phyloP scores from a whole-genome alignment of 2,888 invertebrate species.

The Clepsis dumicolana region DNA sequence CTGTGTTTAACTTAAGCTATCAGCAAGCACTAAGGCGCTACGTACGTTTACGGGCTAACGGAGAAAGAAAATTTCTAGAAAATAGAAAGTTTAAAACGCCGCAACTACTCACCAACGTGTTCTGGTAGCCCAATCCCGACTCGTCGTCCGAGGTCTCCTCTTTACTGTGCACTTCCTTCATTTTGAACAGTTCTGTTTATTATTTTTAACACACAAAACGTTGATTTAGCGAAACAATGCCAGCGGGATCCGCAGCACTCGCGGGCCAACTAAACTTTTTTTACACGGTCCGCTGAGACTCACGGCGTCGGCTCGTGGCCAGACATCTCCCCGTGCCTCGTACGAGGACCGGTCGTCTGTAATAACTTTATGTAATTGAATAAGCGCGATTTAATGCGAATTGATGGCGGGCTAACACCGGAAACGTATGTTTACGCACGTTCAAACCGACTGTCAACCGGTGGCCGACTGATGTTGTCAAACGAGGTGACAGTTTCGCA shows the following conservation, averaged over 20 bases:
- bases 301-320: constrained; percentile 63
- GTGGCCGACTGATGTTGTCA: constrained; percentile 72
- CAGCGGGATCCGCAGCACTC: constrained; percentile 46
- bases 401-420: constrained; percentile 66
- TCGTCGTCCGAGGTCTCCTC: constrained; percentile 86
- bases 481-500: constrained; percentile 60
- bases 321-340: constrained; percentile 64
- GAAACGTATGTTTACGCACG: constrained; percentile 63
- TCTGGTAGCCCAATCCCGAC: constrained; percentile 89
- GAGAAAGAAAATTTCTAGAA: constrained; percentile 59
- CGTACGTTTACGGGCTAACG: not conserved
- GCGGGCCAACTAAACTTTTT: constrained; percentile 46
- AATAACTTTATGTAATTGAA: constrained; percentile 79
- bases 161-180: constrained; percentile 71
- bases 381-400: constrained; percentile 79
- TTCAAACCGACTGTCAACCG: constrained; percentile 70
- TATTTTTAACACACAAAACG: constrained; percentile 61
- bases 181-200: constrained; percentile 59
- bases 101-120: constrained; percentile 87
- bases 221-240: constrained; percentile 67
- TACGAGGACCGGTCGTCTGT: constrained; percentile 63
- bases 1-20: not conserved
- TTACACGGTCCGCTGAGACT: constrained; percentile 57
- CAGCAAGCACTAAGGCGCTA: constrained; percentile 6
- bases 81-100: constrained; percentile 66